These are phyloP conservation scores for Mystacides longicornis DNA, from an alignment of 2,888 invertebrate genomes.

Conservation along the genomic window DNA sequence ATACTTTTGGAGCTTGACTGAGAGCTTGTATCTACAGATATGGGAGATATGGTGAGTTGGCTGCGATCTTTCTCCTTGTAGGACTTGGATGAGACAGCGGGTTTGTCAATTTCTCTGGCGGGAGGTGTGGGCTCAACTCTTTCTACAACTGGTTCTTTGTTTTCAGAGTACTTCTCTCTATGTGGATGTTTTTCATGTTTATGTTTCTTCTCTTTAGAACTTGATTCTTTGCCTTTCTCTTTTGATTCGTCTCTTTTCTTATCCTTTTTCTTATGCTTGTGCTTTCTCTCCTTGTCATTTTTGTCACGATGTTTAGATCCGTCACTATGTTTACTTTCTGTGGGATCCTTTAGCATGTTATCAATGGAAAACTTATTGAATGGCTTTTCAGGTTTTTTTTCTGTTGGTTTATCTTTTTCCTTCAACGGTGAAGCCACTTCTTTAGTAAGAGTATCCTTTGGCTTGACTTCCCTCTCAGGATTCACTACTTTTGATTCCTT, in stretches of 20 bases:
- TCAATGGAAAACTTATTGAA: slow-evolving; percentile 45
- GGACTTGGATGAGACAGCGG: slow-evolving; percentile 8
- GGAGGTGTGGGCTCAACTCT: slow-evolving; percentile 12
- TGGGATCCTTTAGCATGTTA: slow-evolving; percentile 43
- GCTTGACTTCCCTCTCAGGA: slow-evolving; percentile 39
- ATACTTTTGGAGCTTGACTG: slow-evolving; percentile 31
- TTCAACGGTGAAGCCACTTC: slow-evolving; percentile 36
- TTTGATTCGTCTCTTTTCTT: slow-evolving; percentile 58
- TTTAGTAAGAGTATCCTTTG: slow-evolving; percentile 36
- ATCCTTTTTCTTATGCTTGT: slow-evolving; percentile 58
- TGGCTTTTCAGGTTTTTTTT: slow-evolving; percentile 38
- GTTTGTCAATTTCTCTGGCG: slow-evolving; percentile 16
- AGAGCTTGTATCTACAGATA: slow-evolving; percentile 46
- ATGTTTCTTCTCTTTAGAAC: slow-evolving; percentile 44
- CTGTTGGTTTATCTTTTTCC: slow-evolving; percentile 36
- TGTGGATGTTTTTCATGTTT: slow-evolving; percentile 50
- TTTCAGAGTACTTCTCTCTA: slow-evolving; percentile 43
- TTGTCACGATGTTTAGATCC: slow-evolving; percentile 46
- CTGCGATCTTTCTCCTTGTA: slow-evolving; percentile 25
- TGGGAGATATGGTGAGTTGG: slow-evolving; percentile 39
- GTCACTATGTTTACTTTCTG: slow-evolving; percentile 37
- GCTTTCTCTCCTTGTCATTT: slow-evolving; percentile 47
- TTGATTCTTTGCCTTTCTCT: slow-evolving; percentile 53
- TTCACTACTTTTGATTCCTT: slow-evolving; percentile 36
- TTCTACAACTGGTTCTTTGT: slow-evolving; percentile 39